Evolutionary conservation across 1,140 invertebrate species (phyloP), one percentile per base, ranked within the genome.

Genomic region (Leptinotarsa defecta): DNA sequence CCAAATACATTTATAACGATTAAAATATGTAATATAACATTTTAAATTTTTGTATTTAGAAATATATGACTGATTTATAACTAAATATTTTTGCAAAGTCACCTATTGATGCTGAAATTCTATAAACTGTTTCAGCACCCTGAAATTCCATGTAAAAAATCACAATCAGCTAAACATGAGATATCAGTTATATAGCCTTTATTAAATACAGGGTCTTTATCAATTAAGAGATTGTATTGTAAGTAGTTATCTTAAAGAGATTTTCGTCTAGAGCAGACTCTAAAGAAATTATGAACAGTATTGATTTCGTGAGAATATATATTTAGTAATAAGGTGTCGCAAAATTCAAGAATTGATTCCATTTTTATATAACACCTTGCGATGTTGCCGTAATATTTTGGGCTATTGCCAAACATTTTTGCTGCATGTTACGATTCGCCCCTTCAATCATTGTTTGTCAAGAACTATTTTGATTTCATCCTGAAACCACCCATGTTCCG

Each of bases 101-200:
- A 80, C 64, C 69, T 74, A 80, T 70, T 77, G 69, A 74, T 74
- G 75, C 77, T 76, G 77, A 78, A 75, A 75, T 52, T 68, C 24
- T 70, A 57, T 57, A 57, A 19, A 75, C 34, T 75, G 52, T 77
- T 70, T 73, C 70, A 48, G 70, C 71, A 74, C 79, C 80, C 80
- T 81, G 80, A 81, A 78, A 72, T 74, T 73, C 48, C 27, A 68
- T 76, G 70, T 67, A 67, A 78, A 74, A 78, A 74, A 74, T 73
- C 78, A 82, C 81, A 82, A 82, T 82, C 81, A 82, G 75, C 75
- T 79, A 77, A 79, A 80, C 57, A 74, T 78, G 72, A 81, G 76
- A 81, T 80, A 80, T 79, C 79, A 77, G 74, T 82, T 82, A 74
- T 79, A 80, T 80, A 82, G 81, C 81, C 81, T 82, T 82, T 82